phyloP scores from a whole-genome alignment of 2,888 invertebrate genomes.

The Gari tellinella region DNA sequence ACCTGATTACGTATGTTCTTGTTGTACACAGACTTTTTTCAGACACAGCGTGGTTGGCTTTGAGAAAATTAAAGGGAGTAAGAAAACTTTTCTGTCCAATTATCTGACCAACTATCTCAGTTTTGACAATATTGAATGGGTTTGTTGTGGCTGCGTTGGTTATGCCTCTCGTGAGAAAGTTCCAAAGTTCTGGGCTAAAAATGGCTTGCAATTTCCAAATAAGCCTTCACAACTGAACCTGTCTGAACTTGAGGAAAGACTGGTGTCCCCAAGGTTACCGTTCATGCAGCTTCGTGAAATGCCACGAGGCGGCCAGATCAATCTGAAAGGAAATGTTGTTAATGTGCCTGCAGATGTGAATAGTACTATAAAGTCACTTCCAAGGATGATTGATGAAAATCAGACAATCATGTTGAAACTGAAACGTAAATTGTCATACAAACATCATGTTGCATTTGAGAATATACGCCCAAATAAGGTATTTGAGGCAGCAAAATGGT shows the following conservation, averaged over 20 bases:
- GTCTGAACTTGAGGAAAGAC: constrained; percentile 45
- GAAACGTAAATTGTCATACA: constrained; percentile 41
- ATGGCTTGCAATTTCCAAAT: constrained; percentile 42
- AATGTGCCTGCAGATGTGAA: constrained; percentile 64
- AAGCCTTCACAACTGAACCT: constrained; percentile 40
- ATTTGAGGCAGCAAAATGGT: constrained; percentile 47
- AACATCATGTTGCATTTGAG: constrained; percentile 45
- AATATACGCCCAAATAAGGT: constrained; percentile 48
- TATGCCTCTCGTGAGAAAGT: constrained; percentile 11
- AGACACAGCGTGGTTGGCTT: too few species aligned
- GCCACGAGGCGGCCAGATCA: constrained; percentile 49
- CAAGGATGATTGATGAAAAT: constrained; percentile 37
- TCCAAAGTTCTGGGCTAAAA: constrained; percentile 31
- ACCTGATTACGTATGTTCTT: constrained; percentile 15
- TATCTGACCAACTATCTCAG: too few species aligned
- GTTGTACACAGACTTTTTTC: too few species aligned
- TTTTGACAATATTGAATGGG: constrained; percentile 30
- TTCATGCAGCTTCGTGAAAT: constrained; percentile 53
- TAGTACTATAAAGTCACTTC: constrained; percentile 50
- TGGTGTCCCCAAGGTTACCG: constrained; percentile 49
- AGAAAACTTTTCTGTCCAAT: too few species aligned
- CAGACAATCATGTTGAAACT: constrained; percentile 48
- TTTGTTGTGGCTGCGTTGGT: constrained; percentile 18
- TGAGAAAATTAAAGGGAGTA: too few species aligned
- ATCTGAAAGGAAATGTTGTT: constrained; percentile 56